Evolutionary conservation across 2,113 vertebrate species (phyloP).

Genomic region (Machaerirhynchus nigripectus): DNA sequence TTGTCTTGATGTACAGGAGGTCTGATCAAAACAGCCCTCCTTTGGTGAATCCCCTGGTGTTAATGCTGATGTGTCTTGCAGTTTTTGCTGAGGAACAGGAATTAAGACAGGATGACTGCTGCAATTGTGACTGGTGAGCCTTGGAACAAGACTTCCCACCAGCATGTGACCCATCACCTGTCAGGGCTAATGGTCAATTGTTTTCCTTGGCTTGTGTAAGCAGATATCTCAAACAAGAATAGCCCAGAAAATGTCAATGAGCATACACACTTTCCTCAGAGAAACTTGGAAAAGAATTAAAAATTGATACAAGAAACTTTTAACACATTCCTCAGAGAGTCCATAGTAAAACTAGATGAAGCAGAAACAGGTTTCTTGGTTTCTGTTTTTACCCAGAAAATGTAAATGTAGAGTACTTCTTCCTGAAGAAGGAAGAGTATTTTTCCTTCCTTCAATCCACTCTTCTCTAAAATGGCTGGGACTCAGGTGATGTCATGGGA

Average conservation of each 20-base stretch:
- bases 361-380: neutral
- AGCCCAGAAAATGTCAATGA: neutral
- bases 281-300: neutral
- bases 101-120: neutral
- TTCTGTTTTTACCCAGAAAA: neutral
- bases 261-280: neutral
- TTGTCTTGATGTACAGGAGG: neutral
- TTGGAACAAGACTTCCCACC: neutral
- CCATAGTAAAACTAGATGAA: neutral
- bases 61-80: rapidly evolving
- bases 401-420: neutral
- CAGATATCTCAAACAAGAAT: neutral
- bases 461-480: neutral
- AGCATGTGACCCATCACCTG: neutral
- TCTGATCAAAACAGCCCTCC: neutral
- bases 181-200: neutral
- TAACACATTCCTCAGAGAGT: neutral
- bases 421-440: neutral
- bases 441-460: neutral
- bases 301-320: neutral
- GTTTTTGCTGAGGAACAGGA: neutral
- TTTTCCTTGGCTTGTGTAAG: neutral
- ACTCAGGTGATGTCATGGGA: neutral
- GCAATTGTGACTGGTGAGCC: neutral
- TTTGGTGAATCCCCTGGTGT: neutral